Percentiles rank a stretch among this genome's conserved stretches.
phyloP scores from a whole-genome alignment of 1,140 invertebrate species.

The Rhyacophila brunnea region DNA sequence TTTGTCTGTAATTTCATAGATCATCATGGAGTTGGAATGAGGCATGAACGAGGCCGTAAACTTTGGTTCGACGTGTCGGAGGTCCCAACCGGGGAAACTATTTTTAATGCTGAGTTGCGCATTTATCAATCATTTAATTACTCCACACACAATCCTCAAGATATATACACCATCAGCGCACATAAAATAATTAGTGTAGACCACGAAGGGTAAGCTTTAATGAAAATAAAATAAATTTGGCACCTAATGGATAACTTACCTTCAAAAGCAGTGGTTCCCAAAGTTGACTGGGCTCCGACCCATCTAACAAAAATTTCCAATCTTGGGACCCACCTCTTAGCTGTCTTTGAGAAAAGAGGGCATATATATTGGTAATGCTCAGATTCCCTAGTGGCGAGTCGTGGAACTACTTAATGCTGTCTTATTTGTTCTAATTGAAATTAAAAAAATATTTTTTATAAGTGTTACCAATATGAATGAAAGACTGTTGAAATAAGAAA shows the following conservation, averaged over 20 bases:
- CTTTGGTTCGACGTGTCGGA: conserved; percentile 92
- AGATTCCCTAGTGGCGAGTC: too few species aligned
- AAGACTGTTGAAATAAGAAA: too few species aligned
- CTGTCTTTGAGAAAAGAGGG: too few species aligned
- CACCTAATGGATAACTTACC: background rate
- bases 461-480: too few species aligned
- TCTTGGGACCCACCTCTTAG: too few species aligned
- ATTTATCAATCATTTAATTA: conserved; percentile 65
- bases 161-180: conserved; percentile 55
- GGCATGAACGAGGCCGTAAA: conserved; percentile 80
- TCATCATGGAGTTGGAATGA: conserved; percentile 66
- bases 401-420: too few species aligned
- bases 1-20: conserved; percentile 48
- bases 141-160: conserved; percentile 41
- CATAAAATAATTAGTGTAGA: conserved; percentile 59
- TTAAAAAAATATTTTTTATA: too few species aligned
- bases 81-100: conserved; percentile 72
- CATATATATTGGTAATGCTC: too few species aligned
- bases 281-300: too few species aligned
- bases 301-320: too few species aligned
- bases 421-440: too few species aligned
- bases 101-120: conserved; percentile 82
- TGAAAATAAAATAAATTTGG: background rate
- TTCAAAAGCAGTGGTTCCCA: too few species aligned
- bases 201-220: conserved; percentile 52